Evolutionary conservation across 1,140 invertebrate genomes (phyloP).

Genomic region (Neuroterus valhalla): DNA sequence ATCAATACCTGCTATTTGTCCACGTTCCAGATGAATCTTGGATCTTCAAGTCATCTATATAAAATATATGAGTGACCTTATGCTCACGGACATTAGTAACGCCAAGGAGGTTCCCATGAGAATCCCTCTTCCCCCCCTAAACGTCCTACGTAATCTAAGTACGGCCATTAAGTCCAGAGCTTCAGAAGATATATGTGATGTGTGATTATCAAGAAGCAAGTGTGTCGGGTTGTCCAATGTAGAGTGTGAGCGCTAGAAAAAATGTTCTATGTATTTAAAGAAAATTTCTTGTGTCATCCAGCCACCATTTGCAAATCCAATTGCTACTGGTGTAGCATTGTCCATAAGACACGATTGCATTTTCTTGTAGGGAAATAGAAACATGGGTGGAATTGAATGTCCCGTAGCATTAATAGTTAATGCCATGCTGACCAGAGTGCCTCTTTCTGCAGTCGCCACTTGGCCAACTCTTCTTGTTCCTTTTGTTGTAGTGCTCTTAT

Average conservation of each 20-base stretch:
- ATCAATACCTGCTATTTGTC: no score
- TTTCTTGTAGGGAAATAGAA: background rate
- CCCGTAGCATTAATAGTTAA: constrained; percentile 58
- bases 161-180: background rate
- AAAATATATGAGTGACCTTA: no score
- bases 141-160: no score
- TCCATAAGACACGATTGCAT: constrained; percentile 14
- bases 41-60: no score
- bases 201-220: background rate
- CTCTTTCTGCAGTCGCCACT: constrained; percentile 67
- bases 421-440: constrained; percentile 66
- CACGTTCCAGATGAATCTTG: no score
- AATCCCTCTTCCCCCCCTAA: no score
- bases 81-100: no score
- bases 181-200: background rate
- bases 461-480: constrained; percentile 66
- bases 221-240: background rate
- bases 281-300: constrained; percentile 16
- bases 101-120: no score
- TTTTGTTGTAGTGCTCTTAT: constrained; percentile 59
- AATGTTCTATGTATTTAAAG: background rate
- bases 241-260: background rate
- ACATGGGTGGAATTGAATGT: constrained; percentile 58
- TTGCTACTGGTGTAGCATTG: background rate
- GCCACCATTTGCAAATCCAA: constrained; percentile 4